Percentiles rank a stretch among this genome's conserved stretches.
Evolutionary conservation across 2,888 invertebrate species (phyloP).

Genomic region (Drosophila mulleri): DNA sequence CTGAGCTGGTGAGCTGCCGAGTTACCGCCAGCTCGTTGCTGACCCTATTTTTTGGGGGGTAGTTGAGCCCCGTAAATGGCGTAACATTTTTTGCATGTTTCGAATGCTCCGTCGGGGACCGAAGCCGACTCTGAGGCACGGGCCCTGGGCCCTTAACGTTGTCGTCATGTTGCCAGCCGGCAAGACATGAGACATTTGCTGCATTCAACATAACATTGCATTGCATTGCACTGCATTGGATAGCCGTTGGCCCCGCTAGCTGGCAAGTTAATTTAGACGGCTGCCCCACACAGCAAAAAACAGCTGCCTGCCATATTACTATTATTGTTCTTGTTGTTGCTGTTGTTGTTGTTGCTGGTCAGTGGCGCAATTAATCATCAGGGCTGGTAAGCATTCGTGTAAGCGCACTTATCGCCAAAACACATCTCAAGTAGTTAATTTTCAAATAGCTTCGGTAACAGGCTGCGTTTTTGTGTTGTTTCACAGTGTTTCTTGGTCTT

Average conservation of each 20-base stretch:
- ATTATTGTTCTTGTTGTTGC: slow-evolving; percentile 23
- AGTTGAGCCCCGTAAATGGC: slow-evolving; percentile 71
- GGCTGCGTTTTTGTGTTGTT: slow-evolving; percentile 51
- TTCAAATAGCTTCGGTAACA: slow-evolving; percentile 73
- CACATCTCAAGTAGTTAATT: slow-evolving; percentile 78
- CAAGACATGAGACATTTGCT: slow-evolving; percentile 68
- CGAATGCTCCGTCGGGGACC: slow-evolving; percentile 39
- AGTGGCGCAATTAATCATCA: slow-evolving; percentile 71
- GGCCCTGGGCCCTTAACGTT: slow-evolving; percentile 68
- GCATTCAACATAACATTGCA: slow-evolving; percentile 50
- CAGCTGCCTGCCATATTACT: slow-evolving; percentile 76
- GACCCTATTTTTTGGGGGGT: slow-evolving; percentile 61
- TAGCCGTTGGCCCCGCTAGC: slow-evolving; percentile 63
- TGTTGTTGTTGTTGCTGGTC: slow-evolving; percentile 26
- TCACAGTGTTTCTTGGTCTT: slow-evolving; percentile 3
- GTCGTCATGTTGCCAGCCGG: slow-evolving; percentile 70
- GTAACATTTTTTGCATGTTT: slow-evolving; percentile 78
- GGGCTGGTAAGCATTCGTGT: slow-evolving; percentile 78
- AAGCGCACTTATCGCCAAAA: slow-evolving; percentile 76
- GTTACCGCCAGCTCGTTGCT: slow-evolving; percentile 18
- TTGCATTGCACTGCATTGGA: slow-evolving; percentile 41
- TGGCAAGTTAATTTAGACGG: slow-evolving; percentile 82
- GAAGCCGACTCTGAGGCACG: neutral
- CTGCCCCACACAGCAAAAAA: slow-evolving; percentile 43
- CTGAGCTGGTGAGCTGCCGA: slow-evolving; percentile 2